A percentile compares a stretch with the other conserved stretches of the same genome.
Conservation (phyloP, 2,888 invertebrate genomes). For the Yponomeuta plumbellus region DNA sequence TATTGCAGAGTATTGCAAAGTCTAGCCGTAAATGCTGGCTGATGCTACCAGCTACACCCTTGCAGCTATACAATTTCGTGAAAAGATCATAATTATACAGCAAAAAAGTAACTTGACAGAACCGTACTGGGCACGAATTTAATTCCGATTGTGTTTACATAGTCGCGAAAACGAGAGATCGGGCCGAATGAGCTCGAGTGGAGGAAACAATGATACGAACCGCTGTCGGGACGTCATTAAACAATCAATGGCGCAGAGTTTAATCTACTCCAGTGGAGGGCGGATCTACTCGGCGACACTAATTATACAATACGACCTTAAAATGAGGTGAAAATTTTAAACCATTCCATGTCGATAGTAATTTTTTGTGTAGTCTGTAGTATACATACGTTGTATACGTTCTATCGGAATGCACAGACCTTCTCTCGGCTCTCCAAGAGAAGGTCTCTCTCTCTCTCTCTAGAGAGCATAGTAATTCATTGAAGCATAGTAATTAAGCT, state of each 20-base stretch:
- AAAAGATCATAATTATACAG: background rate
- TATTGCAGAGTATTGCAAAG: too few species aligned
- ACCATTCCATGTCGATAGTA: too few species aligned
- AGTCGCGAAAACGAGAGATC: conserved; percentile 2
- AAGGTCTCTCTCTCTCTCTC: too few species aligned
- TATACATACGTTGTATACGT: too few species aligned
- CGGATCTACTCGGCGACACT: background rate
- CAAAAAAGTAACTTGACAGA: background rate
- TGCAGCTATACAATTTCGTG: too few species aligned
- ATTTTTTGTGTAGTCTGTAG: too few species aligned
- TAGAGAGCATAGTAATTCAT: too few species aligned
- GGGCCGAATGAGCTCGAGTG: background rate
- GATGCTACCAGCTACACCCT: too few species aligned
- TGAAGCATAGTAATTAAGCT: too few species aligned
- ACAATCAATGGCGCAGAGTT: conserved; percentile 42
- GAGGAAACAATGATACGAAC: conserved; percentile 24
- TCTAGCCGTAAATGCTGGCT: too few species aligned
- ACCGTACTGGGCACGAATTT: background rate
- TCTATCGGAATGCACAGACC: too few species aligned
- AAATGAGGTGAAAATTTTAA: background rate
- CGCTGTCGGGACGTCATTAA: conserved; percentile 33
- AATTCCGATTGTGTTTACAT: conserved; percentile 8
- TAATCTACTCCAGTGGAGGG: conserved; percentile 19
- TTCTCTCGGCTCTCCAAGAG: too few species aligned
- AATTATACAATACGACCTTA: background rate